A percentile compares a stretch with the other conserved stretches of the same genome.
phyloP scores from a whole-genome alignment of 2,797 vertebrate genomes.

The Acestrorhynchus altus region DNA sequence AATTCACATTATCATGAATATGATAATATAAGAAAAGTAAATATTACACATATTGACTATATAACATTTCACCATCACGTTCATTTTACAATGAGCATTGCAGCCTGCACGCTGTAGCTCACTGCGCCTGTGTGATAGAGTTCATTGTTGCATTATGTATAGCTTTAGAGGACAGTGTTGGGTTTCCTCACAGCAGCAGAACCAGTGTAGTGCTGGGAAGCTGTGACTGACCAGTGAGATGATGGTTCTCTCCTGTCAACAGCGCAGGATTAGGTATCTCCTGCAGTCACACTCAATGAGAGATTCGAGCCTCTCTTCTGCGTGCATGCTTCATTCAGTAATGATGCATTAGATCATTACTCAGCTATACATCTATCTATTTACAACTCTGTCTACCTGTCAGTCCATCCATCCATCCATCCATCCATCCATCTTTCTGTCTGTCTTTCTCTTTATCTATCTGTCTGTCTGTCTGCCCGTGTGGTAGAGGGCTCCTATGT shows the following conservation, averaged over 20 bases:
- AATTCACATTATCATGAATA: no score
- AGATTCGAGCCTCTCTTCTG: slow-evolving; percentile 23
- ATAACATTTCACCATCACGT: no score
- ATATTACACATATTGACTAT: no score
- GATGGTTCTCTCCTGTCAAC: slow-evolving; percentile 36
- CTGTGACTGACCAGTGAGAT: slow-evolving; percentile 17
- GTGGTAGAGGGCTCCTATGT: neutral
- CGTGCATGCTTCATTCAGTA: slow-evolving; percentile 46
- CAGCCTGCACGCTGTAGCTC: neutral
- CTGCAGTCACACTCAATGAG: slow-evolving; percentile 4
- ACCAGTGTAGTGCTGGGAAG: slow-evolving; percentile 64
- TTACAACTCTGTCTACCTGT: no score
- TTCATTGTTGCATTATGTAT: slow-evolving; percentile 54
- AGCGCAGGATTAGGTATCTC: slow-evolving; percentile 40
- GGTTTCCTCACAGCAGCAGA: slow-evolving; percentile 63
- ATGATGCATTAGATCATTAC: no score
- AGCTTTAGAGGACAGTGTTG: slow-evolving; percentile 43
- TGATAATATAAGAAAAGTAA: no score
- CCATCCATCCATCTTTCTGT: no score
- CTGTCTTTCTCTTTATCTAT: no score
- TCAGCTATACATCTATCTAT: no score
- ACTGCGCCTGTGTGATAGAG: neutral
- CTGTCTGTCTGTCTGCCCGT: no score
- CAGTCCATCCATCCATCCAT: no score
- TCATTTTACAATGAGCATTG: neutral